phyloP scores from a whole-genome alignment of 2,797 vertebrate species.

The Selene dorsalis region DNA sequence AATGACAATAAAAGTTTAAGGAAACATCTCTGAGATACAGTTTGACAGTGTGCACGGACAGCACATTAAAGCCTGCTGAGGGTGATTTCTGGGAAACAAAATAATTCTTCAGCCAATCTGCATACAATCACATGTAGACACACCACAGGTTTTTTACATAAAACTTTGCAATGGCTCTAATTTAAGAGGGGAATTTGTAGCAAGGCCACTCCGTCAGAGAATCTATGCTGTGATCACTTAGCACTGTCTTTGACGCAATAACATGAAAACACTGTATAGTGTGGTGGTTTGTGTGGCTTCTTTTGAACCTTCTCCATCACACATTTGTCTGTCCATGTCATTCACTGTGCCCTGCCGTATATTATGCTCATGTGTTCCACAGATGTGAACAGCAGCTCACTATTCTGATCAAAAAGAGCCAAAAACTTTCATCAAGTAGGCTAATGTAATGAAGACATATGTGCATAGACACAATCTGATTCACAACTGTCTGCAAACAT shows the following conservation, averaged over 20 bases:
- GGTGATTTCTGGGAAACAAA: constrained; percentile 16
- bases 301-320: constrained; percentile 64
- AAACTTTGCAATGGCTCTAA: not conserved
- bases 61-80: constrained; percentile 13
- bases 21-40: constrained; percentile 23
- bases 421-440: constrained; percentile 19
- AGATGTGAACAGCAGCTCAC: constrained; percentile 53
- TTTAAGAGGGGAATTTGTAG: not conserved
- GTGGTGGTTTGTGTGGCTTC: constrained; percentile 59
- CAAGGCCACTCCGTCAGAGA: not conserved
- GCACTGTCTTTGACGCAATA: constrained; percentile 29
- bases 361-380: constrained; percentile 65
- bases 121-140: constrained; percentile 14
- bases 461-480: constrained; percentile 16
- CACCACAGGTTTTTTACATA: not conserved
- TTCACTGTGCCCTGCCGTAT: constrained; percentile 53
- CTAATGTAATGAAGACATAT: constrained; percentile 3
- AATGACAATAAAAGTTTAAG: constrained; percentile 25
- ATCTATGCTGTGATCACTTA: constrained; percentile 23
- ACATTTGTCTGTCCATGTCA: constrained; percentile 54
- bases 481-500: constrained; percentile 8
- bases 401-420: constrained; percentile 45
- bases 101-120: constrained; percentile 2
- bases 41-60: constrained; percentile 16
- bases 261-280: constrained; percentile 49